Base-by-base conservation (phyloP, 2,888 invertebrate genomes). In the Blastobasis adustella region DNA sequence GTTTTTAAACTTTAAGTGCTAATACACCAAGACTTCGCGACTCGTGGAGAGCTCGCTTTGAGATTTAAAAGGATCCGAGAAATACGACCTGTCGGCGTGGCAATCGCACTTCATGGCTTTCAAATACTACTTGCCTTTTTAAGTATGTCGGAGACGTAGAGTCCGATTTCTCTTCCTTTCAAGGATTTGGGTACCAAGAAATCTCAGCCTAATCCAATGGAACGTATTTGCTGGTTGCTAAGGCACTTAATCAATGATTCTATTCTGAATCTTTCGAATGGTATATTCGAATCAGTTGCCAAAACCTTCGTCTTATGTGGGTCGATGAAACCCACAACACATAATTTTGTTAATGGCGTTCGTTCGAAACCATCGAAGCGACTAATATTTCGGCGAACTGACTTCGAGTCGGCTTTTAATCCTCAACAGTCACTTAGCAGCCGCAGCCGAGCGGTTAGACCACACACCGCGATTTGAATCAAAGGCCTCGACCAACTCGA, bases 1-100 rank as follows among this genome's bases (percentile, higher is more conserved):
- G 58, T 65, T 65, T 71, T 69, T 62, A 61, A 71, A 72, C 62
- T 69, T 61, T 64, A 58, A 61, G 58, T 56, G 54, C 56, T 57
- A 57, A 55, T 57, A 58, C 56, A 56, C 52, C 49, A 61, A n/a
- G 54, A 55, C 55, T 53, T 53, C 58, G 52, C 59, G 58, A 58
- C 58, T 56, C 58, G 59, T 61, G 53, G 56, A 57, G 63, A 66
- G 55, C 58, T 59, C 49, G 44, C 41, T 48, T 56, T 50, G 49
- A 59, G 49, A 58, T 60, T 62, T 62, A 54, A 55, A 58, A 52
- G 57, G 57, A 57, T 51, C 46, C 39, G 44, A 50, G 50, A 53
- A 49, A 53, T 48, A 46, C 54, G 40, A 43, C 45, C 50, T 44
- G 47, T 49, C 46, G 39, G 6, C 47, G 43, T 47, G 45, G 46